Base-by-base conservation (phyloP, 2,888 invertebrate genomes). In the Eupithecia vulgata region DNA sequence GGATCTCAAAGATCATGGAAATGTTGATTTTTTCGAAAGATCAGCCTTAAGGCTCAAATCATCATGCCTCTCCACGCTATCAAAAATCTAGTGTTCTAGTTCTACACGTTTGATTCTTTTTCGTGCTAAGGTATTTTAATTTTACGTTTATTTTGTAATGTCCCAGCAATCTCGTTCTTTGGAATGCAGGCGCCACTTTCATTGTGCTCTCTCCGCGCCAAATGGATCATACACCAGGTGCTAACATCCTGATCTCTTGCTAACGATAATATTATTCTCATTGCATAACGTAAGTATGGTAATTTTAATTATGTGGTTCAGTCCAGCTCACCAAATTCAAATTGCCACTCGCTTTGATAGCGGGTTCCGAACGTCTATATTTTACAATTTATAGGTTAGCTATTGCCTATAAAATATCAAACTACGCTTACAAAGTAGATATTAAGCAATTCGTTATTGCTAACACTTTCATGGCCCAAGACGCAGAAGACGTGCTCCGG, bases 101-200 rank as follows among this genome's bases (percentile, higher is more conserved):
- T 21, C 52, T 52, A 21, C n/a, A 21, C 12, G 5, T 21, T 52
- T 52, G 21, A 52, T 52, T 52, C 10, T 21, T 21, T 21, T 34
- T 35, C 62, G 62, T 64, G 64, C 37, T 64, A 40, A 40, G 40
- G 37, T 35, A 62, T 62, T 6, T 40, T 4, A 59, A 30, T 30
- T 62, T 64, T 37, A 12, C 15, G 37, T 37, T 37, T 37, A 64
- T 64, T 64, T 45, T 42, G 37, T 68, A 57, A 64, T 40, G 37
- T 37, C 42, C 35, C 30, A 34, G 40, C 59, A 52, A 57, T 67
- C 71, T 57, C 35, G 71, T 74, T 71, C 12, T 59, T 45, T 75
- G 71, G 76, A 78, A 79, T 78, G 80, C 82, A 82, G 79, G 85
- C 85, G 85, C 87, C 85, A 84, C 86, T 85, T 86, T 86, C 86